These are phyloP conservation scores for Perccottus glenii DNA, from an alignment of 2,113 vertebrate species.

Conservation along the genomic window DNA sequence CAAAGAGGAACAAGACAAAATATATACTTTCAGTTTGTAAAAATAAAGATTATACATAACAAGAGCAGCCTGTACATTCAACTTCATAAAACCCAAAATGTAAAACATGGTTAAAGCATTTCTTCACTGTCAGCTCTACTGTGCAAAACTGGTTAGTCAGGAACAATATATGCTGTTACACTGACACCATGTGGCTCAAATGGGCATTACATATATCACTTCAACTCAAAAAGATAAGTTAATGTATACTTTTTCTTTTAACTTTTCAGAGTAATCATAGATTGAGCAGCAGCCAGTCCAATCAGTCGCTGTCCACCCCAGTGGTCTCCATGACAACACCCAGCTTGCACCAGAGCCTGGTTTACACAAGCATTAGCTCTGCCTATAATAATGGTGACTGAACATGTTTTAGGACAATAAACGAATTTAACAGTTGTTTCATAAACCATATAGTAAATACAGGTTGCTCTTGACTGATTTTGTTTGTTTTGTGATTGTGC, in stretches of 20 bases:
- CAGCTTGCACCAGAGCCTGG: slow-evolving; percentile 87
- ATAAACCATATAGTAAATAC: too few species aligned
- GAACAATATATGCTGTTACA: neutral
- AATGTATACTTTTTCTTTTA: neutral
- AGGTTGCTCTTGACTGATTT: neutral
- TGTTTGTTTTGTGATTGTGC: neutral
- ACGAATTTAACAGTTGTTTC: neutral
- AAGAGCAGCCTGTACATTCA: too few species aligned
- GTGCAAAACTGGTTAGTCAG: neutral
- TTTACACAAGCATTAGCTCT: slow-evolving; percentile 88
- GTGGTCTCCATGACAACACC: slow-evolving; percentile 94
- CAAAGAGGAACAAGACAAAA: slow-evolving; percentile 28
- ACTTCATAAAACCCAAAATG: too few species aligned
- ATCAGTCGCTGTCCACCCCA: slow-evolving; percentile 89
- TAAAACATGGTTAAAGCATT: neutral
- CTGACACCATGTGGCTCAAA: slow-evolving; percentile 59
- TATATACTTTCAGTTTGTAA: slow-evolving; percentile 16
- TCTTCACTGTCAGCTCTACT: neutral
- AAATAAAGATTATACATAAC: too few species aligned
- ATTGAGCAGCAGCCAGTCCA: slow-evolving; percentile 86
- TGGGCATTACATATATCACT: neutral
- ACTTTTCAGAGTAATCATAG: slow-evolving; percentile 83
- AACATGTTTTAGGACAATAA: neutral
- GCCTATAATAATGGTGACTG: slow-evolving; percentile 87
- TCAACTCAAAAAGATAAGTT: neutral